Evolutionary conservation across 1,140 invertebrate genomes (phyloP), one percentile per base, ranked within the genome.

Genomic region (Latrodectus geometricus): DNA sequence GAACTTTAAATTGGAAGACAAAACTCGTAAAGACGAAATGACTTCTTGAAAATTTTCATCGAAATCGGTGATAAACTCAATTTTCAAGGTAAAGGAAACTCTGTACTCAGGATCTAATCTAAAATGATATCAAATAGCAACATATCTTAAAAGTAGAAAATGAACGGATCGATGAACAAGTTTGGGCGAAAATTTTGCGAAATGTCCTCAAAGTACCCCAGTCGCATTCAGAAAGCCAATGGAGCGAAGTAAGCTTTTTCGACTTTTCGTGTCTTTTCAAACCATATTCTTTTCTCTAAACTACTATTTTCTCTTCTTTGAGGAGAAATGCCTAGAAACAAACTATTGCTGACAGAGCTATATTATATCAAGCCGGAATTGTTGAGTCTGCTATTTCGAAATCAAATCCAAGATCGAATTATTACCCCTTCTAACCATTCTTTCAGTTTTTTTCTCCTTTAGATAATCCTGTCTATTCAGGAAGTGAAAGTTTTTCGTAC

Each of bases 391-490:
- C 69, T 72, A 52, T 81, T 81, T 81, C 79, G 79, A 35, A 81
- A 81, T 81, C 79, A 81, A 81, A 81, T 81, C 79, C 69, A 56
- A 81, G 79, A 81, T 81, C 79, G 79, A 81, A 81, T 81, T 81
- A 81, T 81, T 72, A 49, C 68, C 48, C 49, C 79, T 72, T 76
- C 48, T 68, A 17, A 68, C 48, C 77, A 66, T 76, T 79, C 65
- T 61, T 61, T 8, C 54, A n/a, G 15, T 23, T 23, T 11, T n/a
- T 14, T 23, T 48, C 65, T 68, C 49, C 77, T 69, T 79, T 79
- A 66, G 77, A 79, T 79, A 79, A 79, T 79, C 77, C 77, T 50
- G 48, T 70, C 35, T 23, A n/a, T 20, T 48, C 17, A 49, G 77
- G 50, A 49, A 79, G 61, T 69, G 74, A 21, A 48, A 50, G 72